These are phyloP conservation scores for Neogale vison DNA, from an alignment of 2,113 vertebrate species.

Conservation along the genomic window DNA sequence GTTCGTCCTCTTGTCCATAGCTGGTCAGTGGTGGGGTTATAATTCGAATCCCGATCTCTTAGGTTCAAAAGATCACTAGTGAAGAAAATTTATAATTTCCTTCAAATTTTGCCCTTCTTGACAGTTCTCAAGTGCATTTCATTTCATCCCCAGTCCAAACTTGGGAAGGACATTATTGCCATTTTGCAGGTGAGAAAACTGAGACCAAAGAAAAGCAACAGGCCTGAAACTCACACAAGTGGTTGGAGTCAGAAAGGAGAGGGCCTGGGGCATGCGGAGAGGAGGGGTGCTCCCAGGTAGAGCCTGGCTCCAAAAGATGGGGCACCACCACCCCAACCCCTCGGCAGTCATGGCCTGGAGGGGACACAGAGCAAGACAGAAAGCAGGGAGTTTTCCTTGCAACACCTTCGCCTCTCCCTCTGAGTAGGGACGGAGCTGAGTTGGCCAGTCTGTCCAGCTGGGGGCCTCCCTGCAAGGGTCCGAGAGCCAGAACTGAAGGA, in stretches of 20 bases:
- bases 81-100: neutral
- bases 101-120: neutral
- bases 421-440: neutral
- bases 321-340: too few species aligned
- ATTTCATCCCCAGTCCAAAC: neutral
- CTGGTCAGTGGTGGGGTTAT: neutral
- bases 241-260: neutral
- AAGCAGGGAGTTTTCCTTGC: neutral
- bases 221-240: neutral
- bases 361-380: too few species aligned
- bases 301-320: neutral
- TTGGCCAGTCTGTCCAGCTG: neutral
- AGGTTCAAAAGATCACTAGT: neutral
- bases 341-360: too few species aligned
- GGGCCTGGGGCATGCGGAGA: neutral
- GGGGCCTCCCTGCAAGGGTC: neutral
- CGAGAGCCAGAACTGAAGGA: neutral
- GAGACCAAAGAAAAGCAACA: neutral
- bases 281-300: neutral
- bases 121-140: neutral
- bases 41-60: neutral
- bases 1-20: neutral
- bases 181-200: neutral
- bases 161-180: neutral
- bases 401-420: accelerated